Evolutionary conservation across 2,797 vertebrate genomes (phyloP), one percentile per base, ranked within the genome.

Genomic region (Peromyscus attwateri): DNA sequence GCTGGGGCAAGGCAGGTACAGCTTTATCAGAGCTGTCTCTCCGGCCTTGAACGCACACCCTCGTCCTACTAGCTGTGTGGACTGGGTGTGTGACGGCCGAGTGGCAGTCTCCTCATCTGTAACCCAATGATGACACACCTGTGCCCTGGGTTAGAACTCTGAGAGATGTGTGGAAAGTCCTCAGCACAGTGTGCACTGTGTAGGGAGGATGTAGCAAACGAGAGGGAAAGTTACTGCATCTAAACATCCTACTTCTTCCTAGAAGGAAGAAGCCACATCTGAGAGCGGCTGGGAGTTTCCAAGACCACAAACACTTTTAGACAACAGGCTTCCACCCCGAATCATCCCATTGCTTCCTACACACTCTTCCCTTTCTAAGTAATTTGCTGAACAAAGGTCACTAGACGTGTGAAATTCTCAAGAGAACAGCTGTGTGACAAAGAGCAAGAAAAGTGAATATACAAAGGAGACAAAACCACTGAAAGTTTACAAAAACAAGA

Each of bases 401-500:
- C 6, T 21, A 64, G 31, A 37, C 17, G 9, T 55, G 62, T 27
- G 52, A 40, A 87, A 71, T 87, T 14, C 52, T 87, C 9, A 84
- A 83, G 37, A 89, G 4, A 92, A 23, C 1, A 89, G 6, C 13
- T 80, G 19, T 71, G 92, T 29, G 21, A 80, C 21, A 34, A 92
- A 96, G 0, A 82, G 64, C 80, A 89, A 57, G 79, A 83, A 60
- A 23, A 23, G 55, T 55, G 62, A 79, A 91, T 34, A 96, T 29
- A 87, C 16, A 81, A 4, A 90, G 57, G 17, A 94, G 93, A 92
- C 7, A 94, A 96, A 96, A 77, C 46, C 82, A 68, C 81, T 49
- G 19, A 89, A 90, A 83, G 83, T 60, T 87, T 16, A 6, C 43
- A 66, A 95, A 94, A 89, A 64, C 1, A 81, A 79, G 8, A 88